Evolutionary conservation across 2,797 vertebrate species (phyloP).

Genomic region (Mycteria americana): DNA sequence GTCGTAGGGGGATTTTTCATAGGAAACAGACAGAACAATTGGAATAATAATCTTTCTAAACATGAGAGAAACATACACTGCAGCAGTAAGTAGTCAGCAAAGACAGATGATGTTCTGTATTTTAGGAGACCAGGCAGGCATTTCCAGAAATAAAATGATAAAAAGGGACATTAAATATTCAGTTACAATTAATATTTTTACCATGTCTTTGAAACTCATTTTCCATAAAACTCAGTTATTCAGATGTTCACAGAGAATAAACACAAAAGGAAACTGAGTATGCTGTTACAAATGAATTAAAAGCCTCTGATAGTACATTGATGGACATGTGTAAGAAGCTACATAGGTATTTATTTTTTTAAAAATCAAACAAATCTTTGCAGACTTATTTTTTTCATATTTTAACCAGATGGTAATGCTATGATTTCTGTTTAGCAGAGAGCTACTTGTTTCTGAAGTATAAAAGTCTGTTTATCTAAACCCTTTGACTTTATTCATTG

Average conservation of each 20-base stretch:
- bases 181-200: background rate
- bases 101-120: background rate
- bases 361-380: background rate
- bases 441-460: background rate
- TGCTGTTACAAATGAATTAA: background rate
- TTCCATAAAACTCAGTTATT: background rate
- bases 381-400: background rate
- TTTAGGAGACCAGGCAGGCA: background rate
- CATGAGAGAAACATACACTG: background rate
- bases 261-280: background rate
- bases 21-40: background rate
- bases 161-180: background rate
- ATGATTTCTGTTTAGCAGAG: background rate
- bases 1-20: background rate
- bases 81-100: background rate
- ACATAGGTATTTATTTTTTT: background rate
- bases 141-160: background rate
- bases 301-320: background rate
- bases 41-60: background rate
- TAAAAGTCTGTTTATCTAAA: background rate
- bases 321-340: background rate
- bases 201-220: background rate
- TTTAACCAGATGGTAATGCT: background rate
- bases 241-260: background rate
- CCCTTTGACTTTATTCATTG: background rate